Evolutionary conservation across 2,113 vertebrate species (phyloP), one percentile per base, ranked within the genome.

Genomic region (Phasianus colchicus): DNA sequence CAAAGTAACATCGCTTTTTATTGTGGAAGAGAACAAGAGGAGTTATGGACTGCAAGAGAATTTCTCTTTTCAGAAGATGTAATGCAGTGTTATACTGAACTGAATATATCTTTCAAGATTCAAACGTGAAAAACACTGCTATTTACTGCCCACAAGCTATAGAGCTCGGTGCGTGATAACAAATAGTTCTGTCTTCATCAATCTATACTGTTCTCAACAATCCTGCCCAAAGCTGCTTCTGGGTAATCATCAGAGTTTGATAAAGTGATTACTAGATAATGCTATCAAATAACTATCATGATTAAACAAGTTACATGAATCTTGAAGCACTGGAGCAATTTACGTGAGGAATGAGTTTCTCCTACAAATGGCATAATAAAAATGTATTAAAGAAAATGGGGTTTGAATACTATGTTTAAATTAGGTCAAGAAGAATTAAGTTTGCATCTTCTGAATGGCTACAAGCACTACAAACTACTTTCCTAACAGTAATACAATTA

Each of bases 231-330:
- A 95, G 34, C 64, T 93, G 91, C 85, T 97, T 89, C 67, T 81
- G 93, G 87, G 87, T 96, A 94, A 97, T 95, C 87, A 95, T 72
- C 61, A 90, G 76, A 89, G 96, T 96, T 97, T 97, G 96, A 97
- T 96, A 97, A 95, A 97, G 90, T 92, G 95, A 97, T 97, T 96
- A 97, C 74, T 94, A 97, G 93, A 94, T 95, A 97, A 97, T 84
- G 52, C 66, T 92, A 97, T 97, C 94, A 97, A 97, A 96, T 96
- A 97, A 92, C 88, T 95, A 94, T 88, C 82, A 94, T 8, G 79
- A 97, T 97, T 97, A 90, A 95, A 91, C 86, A 97, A 92, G 79
- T 97, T 97, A 94, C 88, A 89, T n/a, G 78, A 91, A 76, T 96
- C 87, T 95, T 95, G 73, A 84, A 97, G 96, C 89, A 76, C 89